Evolutionary conservation across 1,140 invertebrate genomes (phyloP), one percentile per base, ranked within the genome.

Genomic region (Brachionus calyciflorus): DNA sequence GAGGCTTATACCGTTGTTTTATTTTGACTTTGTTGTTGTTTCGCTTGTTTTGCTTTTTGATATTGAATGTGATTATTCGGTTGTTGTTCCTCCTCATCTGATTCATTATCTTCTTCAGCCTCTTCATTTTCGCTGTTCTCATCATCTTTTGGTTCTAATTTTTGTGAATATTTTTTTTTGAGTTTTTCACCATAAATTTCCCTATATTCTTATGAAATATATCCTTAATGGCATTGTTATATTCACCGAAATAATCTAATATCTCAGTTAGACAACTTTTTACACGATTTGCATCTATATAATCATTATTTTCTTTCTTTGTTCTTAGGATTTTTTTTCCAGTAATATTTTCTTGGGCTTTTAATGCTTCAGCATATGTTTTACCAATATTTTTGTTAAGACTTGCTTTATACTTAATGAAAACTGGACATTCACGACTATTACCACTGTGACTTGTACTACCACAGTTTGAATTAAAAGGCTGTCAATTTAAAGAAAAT

Each of bases 361-460:
- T 57, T 26, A 57, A 14, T 57, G 14, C n/a, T 4, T 57, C 53
- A 10, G 53, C 53, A 4, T 33, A 57, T 12, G 53, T 33, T 57
- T 30, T 30, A 57, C 53, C 53, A 30, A 57, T 57, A 57, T 57
- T 57, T 49, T 57, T 57, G 24, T 57, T 57, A 3, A 57, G 10
- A 14, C 30, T 57, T n/a, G 53, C 5, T 57, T 14, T 30, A 57
- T 57, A 57, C 30, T 57, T 57, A 12, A 28, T 4, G 2, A 30
- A 57, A 3, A 57, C 53, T 10, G 53, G 53, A 57, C 53, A 57
- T 30, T 57, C 53, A 14, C 53, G 24, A 57, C 53, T 57, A 30
- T 57, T 57, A 28, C 53, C 53, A 30, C 21, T 57, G 10, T 57
- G 53, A 10, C 14, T 10, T n/a, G 21, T 63, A 40, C 57, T 63